Base-by-base conservation (phyloP, 2,888 invertebrate species). In the Zeuzera pyrina region DNA sequence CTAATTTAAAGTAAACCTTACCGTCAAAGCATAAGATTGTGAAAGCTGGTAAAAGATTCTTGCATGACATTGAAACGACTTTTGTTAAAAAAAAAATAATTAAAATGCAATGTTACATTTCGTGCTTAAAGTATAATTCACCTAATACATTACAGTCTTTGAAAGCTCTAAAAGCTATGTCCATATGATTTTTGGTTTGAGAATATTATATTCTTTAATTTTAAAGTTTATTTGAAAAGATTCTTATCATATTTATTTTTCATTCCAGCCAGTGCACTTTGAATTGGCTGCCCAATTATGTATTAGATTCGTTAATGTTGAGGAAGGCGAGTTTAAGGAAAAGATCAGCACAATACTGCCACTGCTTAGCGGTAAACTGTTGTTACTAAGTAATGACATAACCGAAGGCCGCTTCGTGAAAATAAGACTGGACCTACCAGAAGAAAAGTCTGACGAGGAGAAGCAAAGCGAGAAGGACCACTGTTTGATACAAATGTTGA, bases 221-320 rank as follows among this genome's bases (percentile, higher is more conserved):
- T n/a, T n/a, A n/a, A n/a, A n/a, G n/a, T n/a, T n/a, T n/a, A n/a
- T n/a, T n/a, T n/a, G n/a, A n/a, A n/a, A n/a, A n/a, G n/a, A n/a
- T n/a, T n/a, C 21, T 25, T 14, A 22, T 21, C 10, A 10, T 29
- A 11, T 19, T 16, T 25, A 30, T 29, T 32, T 35, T 30, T 34
- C 38, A 46, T 65, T 68, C 28, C 58, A 89, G 86, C 78, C 89
- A 1, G 78, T 85, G 3, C 90, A 93, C 45, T 86, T 90, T 12
- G 89, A 90, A 51, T 71, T 96, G 47, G 93, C 91, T 0, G 91
- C 92, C 0, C 93, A 94, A 58, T 65, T 95, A 0, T 88, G 89
- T 49, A 92, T 93, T 0, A 77, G 95, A 36, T 93, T 96, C 60
- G 90, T 94, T 0, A 87, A 86, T 38, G 88, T 90, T 0, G 95